Evolutionary conservation across 2,888 invertebrate species (phyloP), one percentile per base, ranked within the genome.

Genomic region (Thereva unica): DNA sequence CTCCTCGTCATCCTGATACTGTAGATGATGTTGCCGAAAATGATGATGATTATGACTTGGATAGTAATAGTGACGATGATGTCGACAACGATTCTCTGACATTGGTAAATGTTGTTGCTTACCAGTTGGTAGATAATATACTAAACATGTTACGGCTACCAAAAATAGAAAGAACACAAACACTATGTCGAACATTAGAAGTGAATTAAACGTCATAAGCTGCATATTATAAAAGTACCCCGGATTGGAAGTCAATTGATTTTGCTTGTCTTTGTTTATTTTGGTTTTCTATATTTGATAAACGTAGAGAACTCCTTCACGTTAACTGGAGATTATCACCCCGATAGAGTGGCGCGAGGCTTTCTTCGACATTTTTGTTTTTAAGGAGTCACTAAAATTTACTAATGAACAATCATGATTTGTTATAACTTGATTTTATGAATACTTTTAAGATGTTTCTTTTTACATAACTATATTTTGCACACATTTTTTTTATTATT

Each of bases 151-250:
- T 75, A 92, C 90, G 73, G 90, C 91, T 77, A 91, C 88, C 80
- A 92, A 87, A 83, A 92, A 91, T 79, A 92, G 84, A 84, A 92
- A 91, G 83, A 91, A 91, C 83, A 91, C 86, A 85, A 92, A 92
- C 83, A 91, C 91, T 82, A 91, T 87, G 84, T 92, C 91, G 85
- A 92, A 92, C 90, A 91, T 91, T 85, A 91, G 87, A 82, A 92
- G 86, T 78, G 91, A 91, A 84, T 91, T 91, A 83, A 91, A 86
- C 86, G 90, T 90, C 87, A 91, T 86, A 80, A 91, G 85, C 87
- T 90, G 90, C 91, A 92, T 91, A 72, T 71, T 73, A 71, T 66
- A 63, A 35, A 50, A 41, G 12, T 50, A 37, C 53, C 49, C 57
- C 45, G 37, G 45, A 37, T 12, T 59, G 47, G 47, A 59, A 6